Evolutionary conservation across 2,888 invertebrate species (phyloP), one percentile per base, ranked within the genome.

Genomic region (Eupeodes luniger): DNA sequence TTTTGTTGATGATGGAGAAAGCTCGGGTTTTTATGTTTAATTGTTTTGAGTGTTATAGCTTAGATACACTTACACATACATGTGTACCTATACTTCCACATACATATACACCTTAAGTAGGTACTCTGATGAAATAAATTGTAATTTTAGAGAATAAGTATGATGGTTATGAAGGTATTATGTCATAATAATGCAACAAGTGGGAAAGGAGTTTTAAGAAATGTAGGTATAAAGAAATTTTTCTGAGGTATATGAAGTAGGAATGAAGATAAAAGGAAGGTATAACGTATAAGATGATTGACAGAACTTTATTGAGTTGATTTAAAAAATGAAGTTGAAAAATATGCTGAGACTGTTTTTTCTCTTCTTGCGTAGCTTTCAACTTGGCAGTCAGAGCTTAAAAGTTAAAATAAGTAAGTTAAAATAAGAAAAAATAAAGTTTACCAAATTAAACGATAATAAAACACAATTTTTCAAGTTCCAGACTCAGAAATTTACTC

Each of bases 21-120:
- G 47, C 40, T 40, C 40, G 5, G 81, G 66, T 51, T 40, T 62
- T 79, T 70, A 55, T 69, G 70, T 79, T 84, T 84, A 84, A 81
- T 75, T 78, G 66, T 70, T 80, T 53, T 5, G 14, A 36, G 47
- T 62, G 59, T 76, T 80, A 40, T 40, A 70, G 75, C 76, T 81
- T 10, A 72, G 47, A 12, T 10, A 55, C 49, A 62, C 34, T 27
- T 27, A 27, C 27, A 27, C 27, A 27, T 27, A 27, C 27, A 27
- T 27, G 27, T 27, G 27, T 3, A 64, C 16, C 49, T 19, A 16
- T 9, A 61, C 40, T 40, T 7, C 6, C 40, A 40, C 9, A 40
- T 40, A 40, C 40, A 55, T 11, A 27, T 4, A 59, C 2, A 40
- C 40, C 40, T 40, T 40, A 7, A 40, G 27, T 9, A 34, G 47